Evolutionary conservation across 1,140 invertebrate genomes (phyloP).

Genomic region (Pteromalus puparum): DNA sequence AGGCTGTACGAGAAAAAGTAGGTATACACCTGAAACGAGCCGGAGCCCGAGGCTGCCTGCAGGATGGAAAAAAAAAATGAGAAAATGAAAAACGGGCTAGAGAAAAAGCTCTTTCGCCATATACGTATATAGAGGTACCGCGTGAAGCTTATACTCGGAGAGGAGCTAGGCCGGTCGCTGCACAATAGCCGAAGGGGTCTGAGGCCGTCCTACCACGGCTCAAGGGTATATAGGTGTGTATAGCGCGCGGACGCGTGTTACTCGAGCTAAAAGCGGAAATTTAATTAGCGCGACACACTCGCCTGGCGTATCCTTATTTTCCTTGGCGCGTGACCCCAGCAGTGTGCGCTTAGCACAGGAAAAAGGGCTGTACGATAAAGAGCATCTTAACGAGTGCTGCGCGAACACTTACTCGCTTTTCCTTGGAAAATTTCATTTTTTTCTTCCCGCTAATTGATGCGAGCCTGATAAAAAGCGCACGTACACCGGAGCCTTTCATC

Average conservation of each 20-base stretch:
- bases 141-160: no score
- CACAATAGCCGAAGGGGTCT: no score
- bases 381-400: slow-evolving; percentile 49
- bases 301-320: slow-evolving; percentile 46
- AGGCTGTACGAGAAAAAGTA: neutral
- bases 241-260: no score
- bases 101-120: no score
- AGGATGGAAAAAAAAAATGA: no score
- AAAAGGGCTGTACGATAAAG: slow-evolving; percentile 19
- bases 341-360: neutral
- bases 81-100: no score
- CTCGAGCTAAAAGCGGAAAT: slow-evolving; percentile 42
- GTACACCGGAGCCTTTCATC: neutral
- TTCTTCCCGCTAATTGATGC: neutral
- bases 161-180: no score
- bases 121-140: no score
- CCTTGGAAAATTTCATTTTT: neutral
- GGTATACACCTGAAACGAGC: neutral
- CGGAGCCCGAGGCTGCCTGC: neutral
- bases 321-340: neutral
- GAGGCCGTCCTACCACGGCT: no score
- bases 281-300: slow-evolving; percentile 57
- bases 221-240: no score
- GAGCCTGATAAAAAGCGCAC: neutral
- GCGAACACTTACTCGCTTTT: neutral